Evolutionary conservation across 2,113 vertebrate genomes (phyloP), one percentile per base, ranked within the genome.

Genomic region (Cebidichthys violaceus): DNA sequence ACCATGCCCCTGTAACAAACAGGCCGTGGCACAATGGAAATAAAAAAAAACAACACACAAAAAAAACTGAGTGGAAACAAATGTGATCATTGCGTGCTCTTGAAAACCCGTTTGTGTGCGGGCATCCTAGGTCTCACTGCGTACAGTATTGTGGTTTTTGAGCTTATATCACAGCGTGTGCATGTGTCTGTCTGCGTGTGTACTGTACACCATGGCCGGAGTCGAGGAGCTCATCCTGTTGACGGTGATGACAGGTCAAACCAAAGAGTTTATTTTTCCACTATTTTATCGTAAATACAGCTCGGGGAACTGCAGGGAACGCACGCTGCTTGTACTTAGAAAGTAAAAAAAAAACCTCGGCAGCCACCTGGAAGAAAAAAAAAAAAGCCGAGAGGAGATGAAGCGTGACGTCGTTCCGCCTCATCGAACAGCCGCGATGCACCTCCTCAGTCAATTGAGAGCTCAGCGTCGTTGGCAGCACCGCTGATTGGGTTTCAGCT

Each of bases 201-300:
- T 75, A 73, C 62, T 73, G 54, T 75, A 79, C 57, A 75, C 73
- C 54, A 10, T 52, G 68, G 75, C 41, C 82, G 37, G 0, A 4
- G 70, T 7, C 45, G 41, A 68, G 80, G 66, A 54, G 62, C 70
- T 83, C 24, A 60, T 35, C 59, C 41, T 93, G 92, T 90, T 93
- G 91, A 91, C 55, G 68, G 83, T 92, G 80, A 91, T 45, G 88
- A 77, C 86, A 78, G 65, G 60, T 77, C 54, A 80, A 15, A 73
- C 41, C 11, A 29, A 15, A 27, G 20, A 59, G 73, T 86, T 90
- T 90, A 79, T 85, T 79, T 90, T 92, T 89, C 83, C 86, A 78
- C 29, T 91, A 89, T 90, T 92, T 93, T 86, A 82, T 86, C 52
- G 39, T 88, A 91, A 92, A 92, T 87, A 83, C 4, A 59, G 81